Conservation (phyloP, 2,113 vertebrate genomes). For the Oncorhynchus keta region DNA sequence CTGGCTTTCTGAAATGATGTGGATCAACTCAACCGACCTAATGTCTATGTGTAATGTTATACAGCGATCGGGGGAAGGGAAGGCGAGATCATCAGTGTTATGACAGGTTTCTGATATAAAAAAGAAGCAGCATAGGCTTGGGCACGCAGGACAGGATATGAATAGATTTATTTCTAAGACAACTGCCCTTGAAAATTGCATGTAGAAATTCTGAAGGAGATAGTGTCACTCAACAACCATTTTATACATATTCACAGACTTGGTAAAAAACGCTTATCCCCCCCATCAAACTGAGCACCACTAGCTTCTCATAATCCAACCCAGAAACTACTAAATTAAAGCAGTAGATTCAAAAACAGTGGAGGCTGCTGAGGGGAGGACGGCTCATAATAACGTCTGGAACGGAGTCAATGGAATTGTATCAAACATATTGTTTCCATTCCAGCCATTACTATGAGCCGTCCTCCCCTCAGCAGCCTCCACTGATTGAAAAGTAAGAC, state of each 20-base stretch:
- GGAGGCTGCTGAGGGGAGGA: too few species aligned
- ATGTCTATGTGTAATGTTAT: neutral
- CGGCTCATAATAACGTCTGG: too few species aligned
- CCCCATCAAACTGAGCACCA: conserved; percentile 24
- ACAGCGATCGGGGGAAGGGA: conserved; percentile 12
- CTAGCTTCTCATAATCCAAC: neutral
- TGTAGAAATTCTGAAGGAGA: conserved; percentile 71
- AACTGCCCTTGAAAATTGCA: conserved; percentile 71
- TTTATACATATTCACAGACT: conserved; percentile 52
- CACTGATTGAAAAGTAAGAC: neutral
- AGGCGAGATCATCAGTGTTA: conserved; percentile 54
- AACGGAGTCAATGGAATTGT: too few species aligned
- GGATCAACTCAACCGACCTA: too few species aligned
- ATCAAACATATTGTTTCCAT: too few species aligned
- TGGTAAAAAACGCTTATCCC: conserved; percentile 44
- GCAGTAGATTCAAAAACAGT: neutral
- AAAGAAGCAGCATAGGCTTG: conserved; percentile 45
- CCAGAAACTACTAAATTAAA: neutral
- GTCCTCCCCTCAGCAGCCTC: too few species aligned
- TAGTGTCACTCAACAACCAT: conserved; percentile 68
- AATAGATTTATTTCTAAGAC: conserved; percentile 68
- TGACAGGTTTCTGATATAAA: conserved; percentile 48
- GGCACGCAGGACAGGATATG: conserved; percentile 65
- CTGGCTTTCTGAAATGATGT: too few species aligned
- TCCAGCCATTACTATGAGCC: too few species aligned